These are phyloP conservation scores for Metalampra italica DNA, from an alignment of 2,888 invertebrate genomes.

Conservation along the genomic window DNA sequence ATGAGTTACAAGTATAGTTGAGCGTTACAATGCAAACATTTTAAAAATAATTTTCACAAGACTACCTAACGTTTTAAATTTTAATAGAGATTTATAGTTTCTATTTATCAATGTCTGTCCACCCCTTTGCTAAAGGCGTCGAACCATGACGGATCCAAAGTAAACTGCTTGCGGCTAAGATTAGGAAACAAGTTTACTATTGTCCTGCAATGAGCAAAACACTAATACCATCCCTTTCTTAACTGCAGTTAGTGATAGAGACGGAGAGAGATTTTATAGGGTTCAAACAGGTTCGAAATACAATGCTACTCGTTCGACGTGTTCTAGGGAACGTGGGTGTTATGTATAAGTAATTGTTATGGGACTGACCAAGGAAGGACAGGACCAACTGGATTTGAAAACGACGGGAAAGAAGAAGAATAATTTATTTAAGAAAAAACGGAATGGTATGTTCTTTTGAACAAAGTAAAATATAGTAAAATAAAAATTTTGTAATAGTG, in stretches of 20 bases:
- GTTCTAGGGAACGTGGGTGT: conserved; percentile 50
- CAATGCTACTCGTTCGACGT: conserved; percentile 38
- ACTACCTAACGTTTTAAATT: neutral
- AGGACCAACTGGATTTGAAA: conserved; percentile 2
- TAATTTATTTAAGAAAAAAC: neutral
- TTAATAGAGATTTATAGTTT: conserved; percentile 32
- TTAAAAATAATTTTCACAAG: too few species aligned
- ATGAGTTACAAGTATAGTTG: too few species aligned
- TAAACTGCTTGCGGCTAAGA: conserved; percentile 61
- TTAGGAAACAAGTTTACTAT: conserved; percentile 48
- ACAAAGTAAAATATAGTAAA: too few species aligned
- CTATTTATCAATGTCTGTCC: conserved; percentile 51
- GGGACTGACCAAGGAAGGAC: conserved; percentile 20
- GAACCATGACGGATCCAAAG: conserved; percentile 63
- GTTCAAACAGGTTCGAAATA: conserved; percentile 36
- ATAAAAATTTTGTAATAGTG: neutral
- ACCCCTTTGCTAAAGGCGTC: conserved; percentile 52
- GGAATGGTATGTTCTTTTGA: too few species aligned
- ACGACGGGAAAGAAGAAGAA: neutral
- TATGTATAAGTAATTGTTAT: conserved; percentile 40
- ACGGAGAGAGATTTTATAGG: conserved; percentile 21
- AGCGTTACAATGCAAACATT: too few species aligned
- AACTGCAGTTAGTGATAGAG: conserved; percentile 17
- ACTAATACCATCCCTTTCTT: conserved; percentile 23
- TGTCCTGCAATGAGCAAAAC: conserved; percentile 14